phyloP scores from a whole-genome alignment of 2,797 vertebrate genomes.

The Prunella strophiata region DNA sequence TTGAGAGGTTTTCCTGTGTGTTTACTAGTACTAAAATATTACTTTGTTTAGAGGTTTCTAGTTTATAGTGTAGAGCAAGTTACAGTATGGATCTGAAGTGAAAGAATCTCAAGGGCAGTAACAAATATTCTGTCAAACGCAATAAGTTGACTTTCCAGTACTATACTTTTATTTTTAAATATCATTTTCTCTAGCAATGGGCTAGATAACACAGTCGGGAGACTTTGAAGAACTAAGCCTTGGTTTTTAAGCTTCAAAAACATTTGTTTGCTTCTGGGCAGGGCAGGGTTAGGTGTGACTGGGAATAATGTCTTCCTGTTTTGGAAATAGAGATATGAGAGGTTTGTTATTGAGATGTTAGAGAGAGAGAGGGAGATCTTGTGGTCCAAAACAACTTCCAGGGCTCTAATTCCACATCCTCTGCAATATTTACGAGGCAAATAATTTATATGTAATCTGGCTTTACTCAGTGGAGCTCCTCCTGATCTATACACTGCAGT shows the following conservation, averaged over 20 bases:
- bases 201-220: not conserved
- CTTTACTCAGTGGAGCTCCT: conserved; percentile 1
- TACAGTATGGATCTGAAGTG: not conserved
- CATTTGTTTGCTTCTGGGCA: not conserved
- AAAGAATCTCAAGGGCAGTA: not conserved
- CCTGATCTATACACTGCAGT: not conserved
- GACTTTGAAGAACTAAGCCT: not conserved
- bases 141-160: not conserved
- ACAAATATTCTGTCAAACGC: not conserved
- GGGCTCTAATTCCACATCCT: conserved; percentile 36
- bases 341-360: conserved; percentile 2
- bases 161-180: not conserved
- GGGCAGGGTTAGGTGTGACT: not conserved
- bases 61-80: not conserved
- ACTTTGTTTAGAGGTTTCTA: not conserved
- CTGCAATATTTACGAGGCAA: conserved; percentile 14
- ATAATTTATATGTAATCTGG: conserved; percentile 20
- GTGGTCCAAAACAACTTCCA: conserved; percentile 11
- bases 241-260: not conserved
- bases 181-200: not conserved
- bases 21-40: not conserved
- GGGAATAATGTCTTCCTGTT: not conserved
- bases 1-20: not conserved
- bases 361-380: not conserved
- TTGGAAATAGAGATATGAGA: not conserved